These are phyloP conservation scores for Tipula helvola DNA, from an alignment of 2,888 invertebrate genomes.

Conservation along the genomic window DNA sequence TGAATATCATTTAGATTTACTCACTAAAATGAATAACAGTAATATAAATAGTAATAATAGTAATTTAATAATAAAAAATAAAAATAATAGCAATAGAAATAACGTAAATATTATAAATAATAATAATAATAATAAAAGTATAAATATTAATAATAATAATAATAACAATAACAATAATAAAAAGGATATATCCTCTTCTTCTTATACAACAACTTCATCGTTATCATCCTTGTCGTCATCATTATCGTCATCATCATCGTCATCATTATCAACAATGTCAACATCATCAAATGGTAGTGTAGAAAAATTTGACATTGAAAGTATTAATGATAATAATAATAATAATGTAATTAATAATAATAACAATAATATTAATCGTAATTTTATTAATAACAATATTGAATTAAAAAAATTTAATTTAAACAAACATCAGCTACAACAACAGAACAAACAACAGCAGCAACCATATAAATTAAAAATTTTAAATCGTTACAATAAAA, in stretches of 20 bases:
- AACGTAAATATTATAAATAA: background rate
- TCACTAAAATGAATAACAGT: conserved; percentile 6
- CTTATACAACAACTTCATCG: conserved; percentile 15
- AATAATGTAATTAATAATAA: background rate
- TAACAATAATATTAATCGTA: background rate
- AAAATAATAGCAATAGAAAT: background rate
- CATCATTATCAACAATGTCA: conserved; percentile 16
- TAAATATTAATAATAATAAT: background rate
- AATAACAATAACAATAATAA: background rate
- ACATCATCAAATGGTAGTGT: conserved; percentile 6
- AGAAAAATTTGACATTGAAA: background rate
- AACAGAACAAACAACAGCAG: background rate
- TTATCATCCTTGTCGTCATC: conserved; percentile 18
- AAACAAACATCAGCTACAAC: background rate
- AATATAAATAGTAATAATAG: background rate
- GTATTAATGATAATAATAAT: conserved; percentile 9
- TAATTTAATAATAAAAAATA: conserved; percentile 8
- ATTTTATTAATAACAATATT: background rate
- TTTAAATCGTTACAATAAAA: background rate
- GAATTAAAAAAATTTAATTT: background rate
- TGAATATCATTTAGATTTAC: conserved; percentile 8
- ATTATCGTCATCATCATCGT: conserved; percentile 21
- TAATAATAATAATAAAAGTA: background rate
- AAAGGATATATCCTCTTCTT: background rate
- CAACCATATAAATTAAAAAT: conserved; percentile 8